phyloP scores from a whole-genome alignment of 2,888 invertebrate genomes.

The Drosophila nigritarsus region DNA sequence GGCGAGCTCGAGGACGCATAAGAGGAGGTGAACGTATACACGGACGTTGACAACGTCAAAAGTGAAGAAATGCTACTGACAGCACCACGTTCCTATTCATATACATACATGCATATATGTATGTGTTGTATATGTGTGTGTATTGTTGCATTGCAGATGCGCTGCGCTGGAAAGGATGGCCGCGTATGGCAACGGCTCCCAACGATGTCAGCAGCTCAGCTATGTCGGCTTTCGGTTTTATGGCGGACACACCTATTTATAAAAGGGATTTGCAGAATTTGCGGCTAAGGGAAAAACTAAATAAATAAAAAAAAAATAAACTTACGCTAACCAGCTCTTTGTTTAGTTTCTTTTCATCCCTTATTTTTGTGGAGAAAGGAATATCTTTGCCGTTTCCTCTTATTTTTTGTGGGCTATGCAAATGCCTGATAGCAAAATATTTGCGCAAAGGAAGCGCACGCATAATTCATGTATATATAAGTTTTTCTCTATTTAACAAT shows the following conservation, averaged over 20 bases:
- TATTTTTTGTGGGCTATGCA: slow-evolving; percentile 37
- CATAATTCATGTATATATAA: slow-evolving; percentile 23
- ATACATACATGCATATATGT: slow-evolving; percentile 1
- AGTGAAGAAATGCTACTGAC: slow-evolving; percentile 64
- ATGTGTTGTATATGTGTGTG: slow-evolving; percentile 1
- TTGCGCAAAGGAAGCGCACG: slow-evolving; percentile 29
- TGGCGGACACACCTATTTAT: slow-evolving; percentile 65
- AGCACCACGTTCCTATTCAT: slow-evolving; percentile 33
- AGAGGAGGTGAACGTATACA: slow-evolving; percentile 21
- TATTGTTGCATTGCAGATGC: slow-evolving; percentile 49
- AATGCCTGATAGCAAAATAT: slow-evolving; percentile 48
- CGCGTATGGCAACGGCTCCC: slow-evolving; percentile 23
- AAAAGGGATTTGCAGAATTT: slow-evolving; percentile 69
- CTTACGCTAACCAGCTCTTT: slow-evolving; percentile 51
- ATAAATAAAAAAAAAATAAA: slow-evolving; percentile 36
- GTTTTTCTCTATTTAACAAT: slow-evolving; percentile 32
- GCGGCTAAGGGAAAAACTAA: slow-evolving; percentile 49
- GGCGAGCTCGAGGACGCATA: neutral
- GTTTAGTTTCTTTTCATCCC: slow-evolving; percentile 36
- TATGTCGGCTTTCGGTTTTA: slow-evolving; percentile 67
- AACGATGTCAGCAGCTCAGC: slow-evolving; percentile 58
- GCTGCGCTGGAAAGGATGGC: slow-evolving; percentile 22
- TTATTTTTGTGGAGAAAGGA: slow-evolving; percentile 47
- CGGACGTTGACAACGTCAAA: slow-evolving; percentile 69
- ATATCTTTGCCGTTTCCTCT: slow-evolving; percentile 48